Conservation (phyloP, 2,797 vertebrate genomes). For the Urophycis tenuis region DNA sequence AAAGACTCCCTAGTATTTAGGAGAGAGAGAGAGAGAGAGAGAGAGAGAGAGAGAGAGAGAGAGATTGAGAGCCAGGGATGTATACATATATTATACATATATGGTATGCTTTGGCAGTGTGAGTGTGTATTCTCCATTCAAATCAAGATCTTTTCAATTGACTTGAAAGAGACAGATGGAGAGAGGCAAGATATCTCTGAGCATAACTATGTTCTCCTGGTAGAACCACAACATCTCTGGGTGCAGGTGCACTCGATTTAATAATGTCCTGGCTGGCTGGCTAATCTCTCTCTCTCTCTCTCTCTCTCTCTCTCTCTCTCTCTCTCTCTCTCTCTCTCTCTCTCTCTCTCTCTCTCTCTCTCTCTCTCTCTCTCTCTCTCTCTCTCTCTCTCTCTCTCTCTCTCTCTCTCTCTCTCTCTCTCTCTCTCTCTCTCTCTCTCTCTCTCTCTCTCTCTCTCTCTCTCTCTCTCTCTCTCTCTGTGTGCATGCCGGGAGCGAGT, state of each 20-base stretch:
- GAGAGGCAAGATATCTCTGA: not conserved
- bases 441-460: too few relatives aligned
- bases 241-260: not conserved
- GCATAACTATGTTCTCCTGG: not conserved
- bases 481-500: too few relatives aligned
- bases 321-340: too few relatives aligned
- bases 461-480: too few relatives aligned
- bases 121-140: not conserved
- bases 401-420: too few relatives aligned
- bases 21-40: not conserved
- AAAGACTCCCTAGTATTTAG: slow-evolving; percentile 59
- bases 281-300: too few relatives aligned
- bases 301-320: too few relatives aligned
- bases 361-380: too few relatives aligned
- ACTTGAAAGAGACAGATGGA: too few relatives aligned
- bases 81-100: not conserved
- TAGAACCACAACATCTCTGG: not conserved
- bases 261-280: not conserved
- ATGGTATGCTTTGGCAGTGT: not conserved
- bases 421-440: too few relatives aligned
- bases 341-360: too few relatives aligned
- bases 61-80: not conserved
- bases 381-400: too few relatives aligned
- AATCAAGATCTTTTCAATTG: not conserved
- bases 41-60: not conserved